phyloP scores from a whole-genome alignment of 2,797 vertebrate genomes.

The Semotilus atromaculatus region DNA sequence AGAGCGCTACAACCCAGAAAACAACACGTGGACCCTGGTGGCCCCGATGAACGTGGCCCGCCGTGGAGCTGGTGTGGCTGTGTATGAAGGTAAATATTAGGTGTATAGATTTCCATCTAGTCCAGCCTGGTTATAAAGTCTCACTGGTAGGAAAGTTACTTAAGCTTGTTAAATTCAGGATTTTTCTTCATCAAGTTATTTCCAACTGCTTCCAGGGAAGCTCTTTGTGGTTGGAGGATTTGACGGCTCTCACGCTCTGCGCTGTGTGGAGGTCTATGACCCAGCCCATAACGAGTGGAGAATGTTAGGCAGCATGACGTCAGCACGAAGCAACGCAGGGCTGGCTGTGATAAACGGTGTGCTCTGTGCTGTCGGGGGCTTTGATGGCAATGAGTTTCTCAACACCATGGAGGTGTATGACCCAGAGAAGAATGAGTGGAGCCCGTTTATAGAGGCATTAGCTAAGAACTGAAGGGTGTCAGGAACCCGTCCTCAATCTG shows the following conservation, averaged over 20 bases:
- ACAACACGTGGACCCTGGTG: slow-evolving; percentile 94
- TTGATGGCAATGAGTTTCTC: slow-evolving; percentile 97
- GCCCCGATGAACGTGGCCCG: slow-evolving; percentile 95
- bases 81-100: slow-evolving; percentile 80
- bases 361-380: slow-evolving; percentile 92
- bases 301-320: slow-evolving; percentile 93
- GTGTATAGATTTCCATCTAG: background rate
- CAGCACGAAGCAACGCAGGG: slow-evolving; percentile 91
- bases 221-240: slow-evolving; percentile 94
- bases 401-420: slow-evolving; percentile 93
- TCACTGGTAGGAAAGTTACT: background rate
- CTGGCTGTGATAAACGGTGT: slow-evolving; percentile 83
- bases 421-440: slow-evolving; percentile 89
- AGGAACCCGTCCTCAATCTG: slow-evolving; percentile 79
- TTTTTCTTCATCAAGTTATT: background rate
- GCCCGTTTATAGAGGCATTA: slow-evolving; percentile 83
- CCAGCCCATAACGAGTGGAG: slow-evolving; percentile 92
- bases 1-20: slow-evolving; percentile 93
- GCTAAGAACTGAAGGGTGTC: slow-evolving; percentile 68
- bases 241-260: slow-evolving; percentile 90
- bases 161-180: background rate
- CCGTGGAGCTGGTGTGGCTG: slow-evolving; percentile 89
- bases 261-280: slow-evolving; percentile 92
- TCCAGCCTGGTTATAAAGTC: background rate
- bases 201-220: slow-evolving; percentile 78